phyloP scores from a whole-genome alignment of 1,140 invertebrate species.

The Bombus vancouverensis region DNA sequence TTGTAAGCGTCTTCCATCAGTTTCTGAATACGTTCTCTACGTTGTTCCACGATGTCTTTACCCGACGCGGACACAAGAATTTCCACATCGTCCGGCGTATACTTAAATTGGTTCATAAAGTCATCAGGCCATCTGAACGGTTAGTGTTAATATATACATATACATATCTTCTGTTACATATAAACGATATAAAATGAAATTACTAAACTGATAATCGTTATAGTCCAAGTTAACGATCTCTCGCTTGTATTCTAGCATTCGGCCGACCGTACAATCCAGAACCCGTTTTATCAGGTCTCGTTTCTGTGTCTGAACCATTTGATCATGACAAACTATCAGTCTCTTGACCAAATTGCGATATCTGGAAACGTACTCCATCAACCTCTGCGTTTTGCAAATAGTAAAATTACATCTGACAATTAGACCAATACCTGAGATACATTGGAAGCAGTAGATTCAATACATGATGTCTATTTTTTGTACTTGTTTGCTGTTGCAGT shows the following conservation, averaged over 20 bases:
- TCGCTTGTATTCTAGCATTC: conserved; percentile 77
- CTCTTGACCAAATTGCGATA: conserved; percentile 73
- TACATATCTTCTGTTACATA: background rate
- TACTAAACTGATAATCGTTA: conserved; percentile 70
- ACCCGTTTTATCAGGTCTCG: conserved; percentile 83
- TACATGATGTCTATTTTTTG: background rate
- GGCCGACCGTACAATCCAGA: conserved; percentile 80
- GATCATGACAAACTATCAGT: conserved; percentile 83
- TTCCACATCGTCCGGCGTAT: conserved; percentile 77
- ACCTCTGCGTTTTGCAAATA: background rate
- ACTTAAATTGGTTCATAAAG: conserved; percentile 83
- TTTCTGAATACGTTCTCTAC: conserved; percentile 55
- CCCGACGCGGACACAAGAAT: conserved; percentile 4
- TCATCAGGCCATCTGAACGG: conserved; percentile 84
- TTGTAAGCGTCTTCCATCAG: conserved; percentile 36
- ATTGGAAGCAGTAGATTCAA: conserved; percentile 46
- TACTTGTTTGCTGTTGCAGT: conserved; percentile 41
- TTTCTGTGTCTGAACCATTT: conserved; percentile 86
- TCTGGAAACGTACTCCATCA: conserved; percentile 54
- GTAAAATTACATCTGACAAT: background rate
- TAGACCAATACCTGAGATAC: conserved; percentile 49
- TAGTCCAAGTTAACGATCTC: conserved; percentile 70
- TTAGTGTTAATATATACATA: conserved; percentile 15
- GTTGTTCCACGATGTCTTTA: conserved; percentile 49
- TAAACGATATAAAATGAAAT: conserved; percentile 30